phyloP scores from a whole-genome alignment of 2,797 vertebrate genomes.

The Sebastes aleutianus region DNA sequence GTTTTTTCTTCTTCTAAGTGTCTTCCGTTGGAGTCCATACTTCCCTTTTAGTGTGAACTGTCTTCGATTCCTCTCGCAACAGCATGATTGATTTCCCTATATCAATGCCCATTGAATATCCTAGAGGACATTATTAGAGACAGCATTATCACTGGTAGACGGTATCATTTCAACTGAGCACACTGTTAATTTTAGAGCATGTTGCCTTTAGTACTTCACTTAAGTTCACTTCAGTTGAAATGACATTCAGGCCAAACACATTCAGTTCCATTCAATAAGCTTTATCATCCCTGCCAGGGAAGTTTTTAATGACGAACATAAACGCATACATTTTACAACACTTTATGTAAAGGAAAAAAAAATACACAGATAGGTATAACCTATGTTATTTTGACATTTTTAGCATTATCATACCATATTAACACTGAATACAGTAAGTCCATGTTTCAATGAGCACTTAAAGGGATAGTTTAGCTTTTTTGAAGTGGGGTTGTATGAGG shows the following conservation, averaged over 20 bases:
- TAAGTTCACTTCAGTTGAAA: conserved; percentile 17
- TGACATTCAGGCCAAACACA: conserved; percentile 17
- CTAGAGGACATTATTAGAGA: conserved; percentile 27
- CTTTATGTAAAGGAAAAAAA: not conserved
- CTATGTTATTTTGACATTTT: not conserved
- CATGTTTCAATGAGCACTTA: not conserved
- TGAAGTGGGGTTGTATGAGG: not conserved
- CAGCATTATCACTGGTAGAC: conserved; percentile 15
- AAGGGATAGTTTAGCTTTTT: not conserved
- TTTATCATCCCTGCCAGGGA: not conserved
- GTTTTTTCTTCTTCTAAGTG: conserved; percentile 77
- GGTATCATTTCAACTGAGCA: conserved; percentile 26
- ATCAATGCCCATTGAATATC: conserved; percentile 44
- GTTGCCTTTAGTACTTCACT: conserved; percentile 22
- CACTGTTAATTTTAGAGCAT: conserved; percentile 40
- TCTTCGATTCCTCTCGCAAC: conserved; percentile 56
- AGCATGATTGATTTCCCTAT: conserved; percentile 76
- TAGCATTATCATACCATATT: conserved; percentile 10
- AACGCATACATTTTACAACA: conserved; percentile 7
- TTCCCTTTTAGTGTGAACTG: conserved; percentile 69
- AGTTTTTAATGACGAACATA: conserved; percentile 4
- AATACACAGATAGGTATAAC: not conserved
- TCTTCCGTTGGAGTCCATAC: conserved; percentile 74
- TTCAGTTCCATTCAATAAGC: conserved; percentile 29
- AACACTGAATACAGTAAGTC: not conserved